These are phyloP conservation scores for Sipha flava DNA, from an alignment of 1,140 invertebrate genomes.

Conservation along the genomic window DNA sequence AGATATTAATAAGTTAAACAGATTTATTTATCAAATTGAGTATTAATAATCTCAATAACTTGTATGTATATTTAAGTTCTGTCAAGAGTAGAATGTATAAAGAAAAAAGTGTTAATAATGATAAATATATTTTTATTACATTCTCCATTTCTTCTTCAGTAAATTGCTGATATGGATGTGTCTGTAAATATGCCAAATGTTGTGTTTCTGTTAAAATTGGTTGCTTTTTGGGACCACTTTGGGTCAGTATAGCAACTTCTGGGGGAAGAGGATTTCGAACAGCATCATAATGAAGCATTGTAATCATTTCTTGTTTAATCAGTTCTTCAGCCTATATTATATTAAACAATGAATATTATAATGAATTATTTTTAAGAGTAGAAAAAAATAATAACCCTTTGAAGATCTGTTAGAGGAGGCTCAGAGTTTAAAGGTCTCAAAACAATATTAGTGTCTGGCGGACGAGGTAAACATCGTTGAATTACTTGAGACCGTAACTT, in stretches of 20 bases:
- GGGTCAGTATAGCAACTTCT: conserved; percentile 36
- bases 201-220: conserved; percentile 49
- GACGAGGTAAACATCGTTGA: conserved; percentile 80
- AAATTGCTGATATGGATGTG: conserved; percentile 73
- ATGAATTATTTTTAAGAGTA: no score
- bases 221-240: conserved; percentile 33
- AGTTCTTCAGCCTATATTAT: conserved; percentile 77
- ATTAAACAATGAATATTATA: no score
- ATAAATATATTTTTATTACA: conserved; percentile 43
- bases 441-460: conserved; percentile 77
- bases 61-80: no score
- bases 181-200: conserved; percentile 71
- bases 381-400: conserved; percentile 51
- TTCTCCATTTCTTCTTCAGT: conserved; percentile 58
- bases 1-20: no score
- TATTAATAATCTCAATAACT: no score
- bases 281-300: conserved; percentile 87
- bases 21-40: no score
- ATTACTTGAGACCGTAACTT: conserved; percentile 77
- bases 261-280: conserved; percentile 50
- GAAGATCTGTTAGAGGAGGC: conserved; percentile 72
- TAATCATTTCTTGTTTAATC: conserved; percentile 94
- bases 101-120: not conserved
- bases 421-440: conserved; percentile 62
- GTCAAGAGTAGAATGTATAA: not conserved